Percentiles rank a stretch among this genome's conserved stretches.
Evolutionary conservation across 1,140 invertebrate genomes (phyloP).

Genomic region (Octopus sinensis): DNA sequence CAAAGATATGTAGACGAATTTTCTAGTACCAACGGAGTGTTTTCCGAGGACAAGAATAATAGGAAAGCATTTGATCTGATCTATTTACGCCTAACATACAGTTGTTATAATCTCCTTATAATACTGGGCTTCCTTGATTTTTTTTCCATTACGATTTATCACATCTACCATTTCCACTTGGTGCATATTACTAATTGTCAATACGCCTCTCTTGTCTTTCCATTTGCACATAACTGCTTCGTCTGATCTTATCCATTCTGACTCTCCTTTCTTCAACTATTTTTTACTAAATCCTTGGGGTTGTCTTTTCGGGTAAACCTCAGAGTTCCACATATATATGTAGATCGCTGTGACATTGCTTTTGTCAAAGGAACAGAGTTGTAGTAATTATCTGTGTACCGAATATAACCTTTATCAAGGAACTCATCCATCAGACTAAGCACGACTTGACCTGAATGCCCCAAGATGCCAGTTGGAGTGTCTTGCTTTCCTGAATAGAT

Average conservation of each 20-base stretch:
- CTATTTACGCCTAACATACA: not conserved
- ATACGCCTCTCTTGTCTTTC: not conserved
- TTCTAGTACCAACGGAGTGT: not conserved
- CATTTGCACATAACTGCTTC: no score
- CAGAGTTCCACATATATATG: no score
- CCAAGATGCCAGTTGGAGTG: no score
- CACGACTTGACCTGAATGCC: no score
- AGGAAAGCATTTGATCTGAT: no score
- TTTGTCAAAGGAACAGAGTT: no score
- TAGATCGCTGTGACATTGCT: no score
- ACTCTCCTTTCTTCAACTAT: not conserved
- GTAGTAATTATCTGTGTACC: no score
- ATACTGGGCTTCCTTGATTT: not conserved
- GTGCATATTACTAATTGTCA: not conserved
- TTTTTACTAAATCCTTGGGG: not conserved
- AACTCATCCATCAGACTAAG: no score
- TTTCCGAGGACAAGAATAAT: not conserved
- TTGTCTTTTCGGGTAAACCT: no score
- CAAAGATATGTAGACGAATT: not conserved
- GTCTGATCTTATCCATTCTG: not conserved
- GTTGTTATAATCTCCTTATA: not conserved
- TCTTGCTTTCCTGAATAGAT: no score
- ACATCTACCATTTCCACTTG: not conserved
- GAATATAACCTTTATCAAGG: no score
- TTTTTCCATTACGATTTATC: not conserved